Conservation (phyloP, 92 coral and sea anemone genomes). For the Siderastrea radians region DNA sequence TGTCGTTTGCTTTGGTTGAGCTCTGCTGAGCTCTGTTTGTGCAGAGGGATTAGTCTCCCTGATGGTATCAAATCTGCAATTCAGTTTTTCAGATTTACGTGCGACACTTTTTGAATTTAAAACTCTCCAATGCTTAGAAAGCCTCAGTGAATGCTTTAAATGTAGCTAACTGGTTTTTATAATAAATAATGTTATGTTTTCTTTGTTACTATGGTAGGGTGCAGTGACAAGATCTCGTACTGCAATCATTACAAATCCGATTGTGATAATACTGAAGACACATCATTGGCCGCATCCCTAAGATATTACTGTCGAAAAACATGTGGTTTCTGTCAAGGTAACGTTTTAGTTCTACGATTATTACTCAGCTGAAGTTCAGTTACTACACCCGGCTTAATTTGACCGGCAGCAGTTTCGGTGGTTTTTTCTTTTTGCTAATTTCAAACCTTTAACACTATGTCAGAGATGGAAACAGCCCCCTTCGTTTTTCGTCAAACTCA, state of each 20-base stretch:
- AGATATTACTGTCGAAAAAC: not conserved
- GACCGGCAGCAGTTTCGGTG: not conserved
- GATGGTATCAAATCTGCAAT: no score
- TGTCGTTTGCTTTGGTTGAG: no score
- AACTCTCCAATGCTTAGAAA: no score
- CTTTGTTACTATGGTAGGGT: not conserved
- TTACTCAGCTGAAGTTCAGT: not conserved
- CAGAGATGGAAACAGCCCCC: no score
- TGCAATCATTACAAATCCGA: not conserved
- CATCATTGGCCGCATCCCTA: not conserved
- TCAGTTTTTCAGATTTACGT: no score
- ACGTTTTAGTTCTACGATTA: not conserved
- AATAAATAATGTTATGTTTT: not conserved
- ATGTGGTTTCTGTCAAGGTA: not conserved
- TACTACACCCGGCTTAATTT: not conserved
- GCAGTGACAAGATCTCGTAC: not conserved
- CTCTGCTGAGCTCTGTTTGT: no score
- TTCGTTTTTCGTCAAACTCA: no score
- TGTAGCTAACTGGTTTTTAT: no score
- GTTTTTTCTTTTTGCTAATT: not conserved
- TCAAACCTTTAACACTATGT: no score
- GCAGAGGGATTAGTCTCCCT: no score
- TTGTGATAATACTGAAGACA: not conserved
- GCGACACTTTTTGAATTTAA: no score
- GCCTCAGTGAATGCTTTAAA: no score